phyloP scores from a whole-genome alignment of 2,113 vertebrate genomes.

The Cariama cristata region DNA sequence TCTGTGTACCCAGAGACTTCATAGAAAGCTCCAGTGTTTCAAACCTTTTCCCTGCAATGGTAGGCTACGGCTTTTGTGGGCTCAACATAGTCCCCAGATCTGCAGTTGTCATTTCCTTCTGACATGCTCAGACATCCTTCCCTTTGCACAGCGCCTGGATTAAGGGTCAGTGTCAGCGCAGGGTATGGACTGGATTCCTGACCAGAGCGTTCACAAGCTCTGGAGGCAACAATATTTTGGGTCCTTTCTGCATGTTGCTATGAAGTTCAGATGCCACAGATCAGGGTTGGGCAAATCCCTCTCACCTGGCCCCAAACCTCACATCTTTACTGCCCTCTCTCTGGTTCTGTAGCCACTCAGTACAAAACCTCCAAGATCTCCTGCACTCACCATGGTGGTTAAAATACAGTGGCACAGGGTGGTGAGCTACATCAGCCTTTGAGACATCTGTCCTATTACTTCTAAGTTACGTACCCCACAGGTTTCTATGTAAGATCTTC shows the following conservation, averaged over 20 bases:
- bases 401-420: not conserved
- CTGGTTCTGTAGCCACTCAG: not conserved
- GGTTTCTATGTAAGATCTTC: not conserved
- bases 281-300: not conserved
- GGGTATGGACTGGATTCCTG: no score
- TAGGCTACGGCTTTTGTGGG: not conserved
- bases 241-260: not conserved
- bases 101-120: not conserved
- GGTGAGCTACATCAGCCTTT: not conserved
- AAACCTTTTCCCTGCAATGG: not conserved
- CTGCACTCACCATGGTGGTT: not conserved
- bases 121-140: no score
- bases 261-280: not conserved
- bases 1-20: not conserved
- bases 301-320: not conserved
- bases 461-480: not conserved
- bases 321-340: not conserved
- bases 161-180: not conserved
- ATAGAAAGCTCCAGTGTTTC: not conserved
- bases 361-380: not conserved
- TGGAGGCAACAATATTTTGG: not conserved
- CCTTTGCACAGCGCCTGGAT: not conserved
- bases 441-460: not conserved
- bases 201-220: not conserved
- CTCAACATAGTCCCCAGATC: not conserved